Evolutionary conservation across 1,140 invertebrate species (phyloP).

Genomic region (Stegodyphus mimosarum): DNA sequence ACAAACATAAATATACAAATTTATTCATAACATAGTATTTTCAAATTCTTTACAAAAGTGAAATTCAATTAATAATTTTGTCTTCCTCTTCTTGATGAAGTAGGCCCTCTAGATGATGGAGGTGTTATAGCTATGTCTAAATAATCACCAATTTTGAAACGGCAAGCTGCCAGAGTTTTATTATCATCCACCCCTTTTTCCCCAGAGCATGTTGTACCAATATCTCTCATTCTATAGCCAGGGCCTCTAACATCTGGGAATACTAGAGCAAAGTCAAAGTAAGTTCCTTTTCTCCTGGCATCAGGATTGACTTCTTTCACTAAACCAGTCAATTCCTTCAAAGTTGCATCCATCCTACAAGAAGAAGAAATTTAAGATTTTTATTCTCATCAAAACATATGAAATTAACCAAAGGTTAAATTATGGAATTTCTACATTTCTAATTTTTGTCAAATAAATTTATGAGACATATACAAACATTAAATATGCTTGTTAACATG

Average conservation of each 20-base stretch:
- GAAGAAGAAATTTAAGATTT: background rate
- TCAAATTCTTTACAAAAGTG: too few relatives aligned
- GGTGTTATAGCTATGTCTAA: constrained; percentile 95
- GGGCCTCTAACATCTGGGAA: constrained; percentile 85
- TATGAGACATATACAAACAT: background rate
- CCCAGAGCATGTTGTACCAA: constrained; percentile 90
- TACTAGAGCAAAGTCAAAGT: constrained; percentile 96
- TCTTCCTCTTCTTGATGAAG: background rate
- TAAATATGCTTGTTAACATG: background rate
- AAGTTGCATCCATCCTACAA: constrained; percentile 93
- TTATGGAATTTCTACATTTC: background rate
- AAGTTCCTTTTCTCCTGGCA: constrained; percentile 91
- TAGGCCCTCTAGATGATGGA: constrained; percentile 10
- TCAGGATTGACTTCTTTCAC: constrained; percentile 98
- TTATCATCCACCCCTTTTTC: constrained; percentile 90
- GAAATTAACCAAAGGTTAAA: background rate
- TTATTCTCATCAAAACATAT: too few relatives aligned
- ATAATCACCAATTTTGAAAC: constrained; percentile 95
- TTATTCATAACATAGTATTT: too few relatives aligned
- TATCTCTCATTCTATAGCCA: constrained; percentile 89
- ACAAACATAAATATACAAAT: too few relatives aligned
- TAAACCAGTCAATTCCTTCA: constrained; percentile 92
- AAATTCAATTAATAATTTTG: background rate
- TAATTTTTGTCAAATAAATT: background rate
- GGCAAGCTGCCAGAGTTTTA: constrained; percentile 84